Percentiles rank a stretch among this genome's conserved stretches.
Conservation (phyloP, 2,888 invertebrate genomes). For the Cremastobaeus sp. region DNA sequence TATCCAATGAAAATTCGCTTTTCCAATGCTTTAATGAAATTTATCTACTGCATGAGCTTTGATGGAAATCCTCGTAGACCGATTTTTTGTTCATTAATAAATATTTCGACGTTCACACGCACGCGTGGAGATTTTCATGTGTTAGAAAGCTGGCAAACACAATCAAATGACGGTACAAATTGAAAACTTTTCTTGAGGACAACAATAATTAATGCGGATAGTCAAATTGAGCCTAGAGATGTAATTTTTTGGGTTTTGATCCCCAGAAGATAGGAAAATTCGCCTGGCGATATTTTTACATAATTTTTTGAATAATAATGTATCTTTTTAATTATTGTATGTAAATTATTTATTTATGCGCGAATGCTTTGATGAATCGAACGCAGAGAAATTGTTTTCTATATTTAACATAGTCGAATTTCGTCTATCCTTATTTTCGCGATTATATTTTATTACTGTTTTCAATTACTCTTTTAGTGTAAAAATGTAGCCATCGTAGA, state of each 20-base stretch:
- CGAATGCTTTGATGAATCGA: constrained; percentile 56
- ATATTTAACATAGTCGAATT: constrained; percentile 53
- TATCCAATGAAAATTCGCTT: too few species aligned
- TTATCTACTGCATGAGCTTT: too few species aligned
- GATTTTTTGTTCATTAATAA: too few species aligned
- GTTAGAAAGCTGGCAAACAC: too few species aligned
- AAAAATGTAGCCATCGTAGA: constrained; percentile 29
- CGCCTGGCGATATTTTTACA: constrained; percentile 42
- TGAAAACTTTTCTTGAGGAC: constrained; percentile 6
- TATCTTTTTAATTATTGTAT: constrained; percentile 51
- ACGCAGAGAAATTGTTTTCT: constrained; percentile 51
- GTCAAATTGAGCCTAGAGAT: constrained; percentile 54
- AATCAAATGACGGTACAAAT: too few species aligned
- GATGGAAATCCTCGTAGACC: too few species aligned
- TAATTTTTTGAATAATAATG: constrained; percentile 13
- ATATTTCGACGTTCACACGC: too few species aligned
- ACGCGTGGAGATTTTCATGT: too few species aligned
- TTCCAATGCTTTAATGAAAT: too few species aligned
- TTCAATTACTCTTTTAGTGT: constrained; percentile 26
- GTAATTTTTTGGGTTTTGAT: constrained; percentile 37
- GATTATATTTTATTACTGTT: constrained; percentile 38
- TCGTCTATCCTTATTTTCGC: constrained; percentile 31
- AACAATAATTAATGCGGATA: constrained; percentile 28
- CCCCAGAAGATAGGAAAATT: constrained; percentile 59
- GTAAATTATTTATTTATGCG: constrained; percentile 60